Conservation (phyloP, 2,888 invertebrate genomes). For the Amphipoea oculea region DNA sequence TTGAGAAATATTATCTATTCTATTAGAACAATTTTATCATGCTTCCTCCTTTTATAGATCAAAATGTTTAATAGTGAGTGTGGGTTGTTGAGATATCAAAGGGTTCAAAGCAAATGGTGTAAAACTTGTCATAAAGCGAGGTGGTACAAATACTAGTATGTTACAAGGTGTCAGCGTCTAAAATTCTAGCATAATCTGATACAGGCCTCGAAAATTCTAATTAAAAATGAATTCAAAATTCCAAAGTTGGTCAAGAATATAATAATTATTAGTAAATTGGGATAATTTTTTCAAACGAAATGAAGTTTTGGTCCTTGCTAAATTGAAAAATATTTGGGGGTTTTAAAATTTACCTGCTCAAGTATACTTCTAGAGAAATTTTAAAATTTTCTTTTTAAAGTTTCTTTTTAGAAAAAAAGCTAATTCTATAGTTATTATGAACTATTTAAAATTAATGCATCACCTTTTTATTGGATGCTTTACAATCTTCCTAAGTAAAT, state of each 20-base stretch:
- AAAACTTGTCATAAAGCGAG: constrained; percentile 78
- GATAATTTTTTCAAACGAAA: constrained; percentile 72
- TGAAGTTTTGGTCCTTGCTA: constrained; percentile 82
- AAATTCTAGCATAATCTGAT: constrained; percentile 78
- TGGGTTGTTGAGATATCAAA: constrained; percentile 73
- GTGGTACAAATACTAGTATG: constrained; percentile 76
- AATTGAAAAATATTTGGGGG: constrained; percentile 73
- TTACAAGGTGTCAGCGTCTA: constrained; percentile 77
- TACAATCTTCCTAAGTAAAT: constrained; percentile 58
- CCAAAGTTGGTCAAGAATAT: constrained; percentile 81
- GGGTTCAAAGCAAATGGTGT: constrained; percentile 79
- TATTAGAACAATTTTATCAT: constrained; percentile 74
- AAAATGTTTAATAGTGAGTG: constrained; percentile 69
- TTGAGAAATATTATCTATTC: constrained; percentile 74
- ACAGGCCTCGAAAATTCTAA: constrained; percentile 82
- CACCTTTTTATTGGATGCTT: constrained; percentile 66
- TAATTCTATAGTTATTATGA: constrained; percentile 70
- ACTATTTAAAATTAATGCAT: constrained; percentile 65
- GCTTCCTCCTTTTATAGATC: constrained; percentile 58
- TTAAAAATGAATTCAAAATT: constrained; percentile 79
- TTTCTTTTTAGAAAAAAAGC: constrained; percentile 71
- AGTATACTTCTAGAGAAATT: constrained; percentile 71
- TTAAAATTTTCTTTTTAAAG: constrained; percentile 70
- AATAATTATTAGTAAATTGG: constrained; percentile 70
- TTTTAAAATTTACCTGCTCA: constrained; percentile 70